These are phyloP conservation scores for Musca vetustissima DNA, from an alignment of 1,140 invertebrate genomes.

Conservation along the genomic window DNA sequence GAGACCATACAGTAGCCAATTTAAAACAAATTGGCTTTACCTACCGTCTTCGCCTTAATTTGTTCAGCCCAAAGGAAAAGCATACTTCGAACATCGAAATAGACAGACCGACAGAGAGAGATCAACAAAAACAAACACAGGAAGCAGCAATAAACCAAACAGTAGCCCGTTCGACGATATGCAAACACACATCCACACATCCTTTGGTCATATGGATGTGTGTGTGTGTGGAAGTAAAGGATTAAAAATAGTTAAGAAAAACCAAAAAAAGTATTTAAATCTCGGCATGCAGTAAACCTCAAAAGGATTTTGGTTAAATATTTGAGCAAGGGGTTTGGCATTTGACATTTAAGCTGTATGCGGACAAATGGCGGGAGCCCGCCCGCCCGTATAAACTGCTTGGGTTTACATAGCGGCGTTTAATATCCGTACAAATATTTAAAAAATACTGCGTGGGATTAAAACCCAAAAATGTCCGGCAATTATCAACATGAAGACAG, in stretches of 20 bases:
- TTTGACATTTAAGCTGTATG: no score
- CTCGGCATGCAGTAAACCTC: background rate
- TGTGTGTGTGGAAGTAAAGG: background rate
- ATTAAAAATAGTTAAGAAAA: conserved; percentile 6
- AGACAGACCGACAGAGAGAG: background rate
- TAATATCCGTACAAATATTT: conserved; percentile 22
- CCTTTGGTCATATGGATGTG: conserved; percentile 3
- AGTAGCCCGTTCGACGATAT: background rate
- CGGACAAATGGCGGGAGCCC: background rate
- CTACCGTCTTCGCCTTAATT: conserved; percentile 21
- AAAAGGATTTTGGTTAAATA: conserved; percentile 1
- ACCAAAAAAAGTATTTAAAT: background rate
- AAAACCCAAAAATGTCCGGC: conserved; percentile 13
- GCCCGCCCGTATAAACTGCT: no score
- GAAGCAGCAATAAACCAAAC: background rate
- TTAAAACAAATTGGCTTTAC: conserved; percentile 30
- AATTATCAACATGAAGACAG: background rate
- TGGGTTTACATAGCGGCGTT: conserved; percentile 4
- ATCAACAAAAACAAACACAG: conserved; percentile 17
- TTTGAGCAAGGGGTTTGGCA: background rate
- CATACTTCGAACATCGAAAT: conserved; percentile 6
- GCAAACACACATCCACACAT: background rate
- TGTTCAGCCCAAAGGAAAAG: conserved; percentile 1
- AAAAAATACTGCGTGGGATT: conserved; percentile 18
- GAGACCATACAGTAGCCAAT: conserved; percentile 28